Percentiles rank a stretch among this genome's conserved stretches.
Conservation (phyloP, 2,888 invertebrate species). For the Thysanoteuthis rhombus region DNA sequence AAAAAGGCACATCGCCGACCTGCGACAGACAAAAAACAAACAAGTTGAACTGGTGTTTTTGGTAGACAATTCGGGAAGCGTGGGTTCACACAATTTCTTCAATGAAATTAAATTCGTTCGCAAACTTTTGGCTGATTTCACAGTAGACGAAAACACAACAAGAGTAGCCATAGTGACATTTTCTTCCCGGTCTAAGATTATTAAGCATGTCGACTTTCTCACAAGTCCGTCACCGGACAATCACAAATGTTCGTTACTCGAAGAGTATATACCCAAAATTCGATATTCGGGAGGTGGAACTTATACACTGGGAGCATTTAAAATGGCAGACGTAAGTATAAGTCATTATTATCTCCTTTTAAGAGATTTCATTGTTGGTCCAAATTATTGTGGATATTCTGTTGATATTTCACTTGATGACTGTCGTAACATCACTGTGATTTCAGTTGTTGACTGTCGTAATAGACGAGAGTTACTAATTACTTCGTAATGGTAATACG, state of each 20-base stretch:
- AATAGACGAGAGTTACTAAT: background rate
- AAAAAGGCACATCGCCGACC: constrained; percentile 71
- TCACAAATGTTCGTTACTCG: constrained; percentile 76
- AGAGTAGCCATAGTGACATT: constrained; percentile 77
- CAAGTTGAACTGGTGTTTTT: constrained; percentile 76
- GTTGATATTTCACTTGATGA: background rate
- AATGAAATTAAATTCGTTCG: constrained; percentile 78
- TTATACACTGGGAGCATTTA: constrained; percentile 77
- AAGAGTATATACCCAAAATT: constrained; percentile 74
- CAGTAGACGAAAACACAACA: constrained; percentile 75
- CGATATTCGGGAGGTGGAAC: constrained; percentile 77
- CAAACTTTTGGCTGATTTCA: constrained; percentile 74
- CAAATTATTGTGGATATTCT: background rate
- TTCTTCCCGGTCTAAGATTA: constrained; percentile 73
- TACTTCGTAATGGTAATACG: background rate
- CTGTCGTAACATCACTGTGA: background rate
- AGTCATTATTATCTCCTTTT: background rate
- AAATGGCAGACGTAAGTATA: constrained; percentile 73
- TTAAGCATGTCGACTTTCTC: constrained; percentile 75
- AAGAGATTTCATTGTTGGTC: background rate
- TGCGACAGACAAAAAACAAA: constrained; percentile 67
- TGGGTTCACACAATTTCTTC: constrained; percentile 75
- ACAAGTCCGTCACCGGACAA: constrained; percentile 70
- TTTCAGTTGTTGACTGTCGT: constrained; percentile 12
- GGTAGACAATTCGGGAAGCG: constrained; percentile 78